Percentiles rank a stretch among this genome's conserved stretches.
phyloP scores from a whole-genome alignment of 2,888 invertebrate genomes.

The Epistrophe eligans region DNA sequence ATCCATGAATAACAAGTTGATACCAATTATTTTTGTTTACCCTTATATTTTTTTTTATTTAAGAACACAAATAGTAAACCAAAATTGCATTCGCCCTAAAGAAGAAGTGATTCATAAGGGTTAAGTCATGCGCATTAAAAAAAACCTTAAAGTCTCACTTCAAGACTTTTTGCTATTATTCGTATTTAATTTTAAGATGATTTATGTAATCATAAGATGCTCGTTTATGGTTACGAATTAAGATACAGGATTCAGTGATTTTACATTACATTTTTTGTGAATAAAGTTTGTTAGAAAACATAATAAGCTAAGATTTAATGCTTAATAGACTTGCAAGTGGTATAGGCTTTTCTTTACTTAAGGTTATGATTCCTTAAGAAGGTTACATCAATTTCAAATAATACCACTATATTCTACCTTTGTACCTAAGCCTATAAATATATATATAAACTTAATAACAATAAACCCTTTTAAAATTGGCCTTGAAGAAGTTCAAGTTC shows the following conservation, averaged over 20 bases:
- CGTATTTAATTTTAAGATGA: slow-evolving; percentile 57
- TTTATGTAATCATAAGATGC: not conserved
- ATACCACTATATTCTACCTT: not conserved
- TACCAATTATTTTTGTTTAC: too few species aligned
- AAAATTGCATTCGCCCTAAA: not conserved
- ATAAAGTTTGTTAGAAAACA: not conserved
- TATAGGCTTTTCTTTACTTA: not conserved
- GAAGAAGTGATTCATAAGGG: slow-evolving; percentile 60
- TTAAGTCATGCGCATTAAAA: slow-evolving; percentile 70
- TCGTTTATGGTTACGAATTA: slow-evolving; percentile 1
- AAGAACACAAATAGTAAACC: slow-evolving; percentile 1
- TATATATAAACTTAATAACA: slow-evolving; percentile 2
- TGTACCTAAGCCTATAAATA: not conserved
- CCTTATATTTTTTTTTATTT: not conserved
- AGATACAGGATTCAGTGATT: not conserved
- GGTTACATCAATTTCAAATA: slow-evolving; percentile 32
- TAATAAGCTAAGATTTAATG: not conserved
- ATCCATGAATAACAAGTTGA: too few species aligned
- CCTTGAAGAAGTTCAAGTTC: slow-evolving; percentile 72
- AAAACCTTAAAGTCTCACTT: slow-evolving; percentile 65
- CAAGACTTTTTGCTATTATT: slow-evolving; percentile 62
- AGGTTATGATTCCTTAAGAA: slow-evolving; percentile 11
- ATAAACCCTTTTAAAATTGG: slow-evolving; percentile 53
- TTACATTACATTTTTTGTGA: not conserved
- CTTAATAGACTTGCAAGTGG: not conserved